A percentile compares a stretch with the other conserved stretches of the same genome.
phyloP scores from a whole-genome alignment of 2,797 vertebrate species.

The Poecilia velifera region DNA sequence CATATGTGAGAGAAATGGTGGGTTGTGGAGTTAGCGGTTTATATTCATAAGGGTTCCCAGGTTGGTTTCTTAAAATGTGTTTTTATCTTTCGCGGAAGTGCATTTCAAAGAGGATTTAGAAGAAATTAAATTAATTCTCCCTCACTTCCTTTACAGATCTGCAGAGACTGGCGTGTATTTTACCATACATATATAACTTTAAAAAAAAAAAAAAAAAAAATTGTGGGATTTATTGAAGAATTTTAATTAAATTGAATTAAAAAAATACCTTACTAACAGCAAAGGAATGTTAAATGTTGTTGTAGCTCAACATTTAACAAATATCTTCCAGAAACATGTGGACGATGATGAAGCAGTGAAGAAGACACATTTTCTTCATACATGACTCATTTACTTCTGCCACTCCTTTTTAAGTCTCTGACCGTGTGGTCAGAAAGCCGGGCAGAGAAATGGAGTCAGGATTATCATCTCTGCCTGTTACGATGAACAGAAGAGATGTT shows the following conservation, averaged over 20 bases:
- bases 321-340: not conserved
- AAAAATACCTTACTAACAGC: not conserved
- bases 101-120: not conserved
- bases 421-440: not conserved
- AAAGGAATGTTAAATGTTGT: not conserved
- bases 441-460: not conserved
- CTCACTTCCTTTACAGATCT: constrained; percentile 22
- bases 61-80: not conserved
- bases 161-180: not conserved
- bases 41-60: not conserved
- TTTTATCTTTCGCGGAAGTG: constrained; percentile 10
- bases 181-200: constrained; percentile 12
- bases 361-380: not conserved
- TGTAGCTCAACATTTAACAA: not conserved
- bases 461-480: not conserved
- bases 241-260: not conserved
- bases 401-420: not conserved
- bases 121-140: constrained; percentile 9
- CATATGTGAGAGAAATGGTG: constrained; percentile 37
- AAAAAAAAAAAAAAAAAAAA: not conserved
- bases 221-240: not conserved
- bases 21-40: constrained; percentile 5
- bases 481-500: not conserved
- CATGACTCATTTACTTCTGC: not conserved
- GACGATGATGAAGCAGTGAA: not conserved